Evolutionary conservation across 2,113 vertebrate genomes (phyloP).

Genomic region (Oncorhynchus keta): DNA sequence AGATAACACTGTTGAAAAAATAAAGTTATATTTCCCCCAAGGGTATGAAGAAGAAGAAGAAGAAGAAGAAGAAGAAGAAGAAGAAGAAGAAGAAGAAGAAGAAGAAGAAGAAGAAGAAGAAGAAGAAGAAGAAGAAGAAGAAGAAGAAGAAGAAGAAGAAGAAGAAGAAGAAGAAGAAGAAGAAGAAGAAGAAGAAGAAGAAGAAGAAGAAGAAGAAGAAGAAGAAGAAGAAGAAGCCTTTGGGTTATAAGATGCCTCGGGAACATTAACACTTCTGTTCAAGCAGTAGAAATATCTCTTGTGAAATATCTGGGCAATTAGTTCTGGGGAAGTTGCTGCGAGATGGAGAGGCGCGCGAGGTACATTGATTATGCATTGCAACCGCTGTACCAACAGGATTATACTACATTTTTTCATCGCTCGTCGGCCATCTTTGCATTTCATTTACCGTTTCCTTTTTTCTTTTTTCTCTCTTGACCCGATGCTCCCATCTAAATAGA

Average conservation of each 20-base stretch:
- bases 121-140: too few relatives aligned
- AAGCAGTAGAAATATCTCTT: background rate
- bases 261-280: background rate
- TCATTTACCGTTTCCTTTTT: constrained; percentile 9
- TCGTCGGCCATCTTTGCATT: constrained; percentile 36
- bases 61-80: too few relatives aligned
- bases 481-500: background rate
- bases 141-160: too few relatives aligned
- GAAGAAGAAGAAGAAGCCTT: background rate
- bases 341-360: constrained; percentile 19
- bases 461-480: too few relatives aligned
- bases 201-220: too few relatives aligned
- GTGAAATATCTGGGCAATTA: constrained; percentile 45
- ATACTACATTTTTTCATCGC: constrained; percentile 12
- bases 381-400: constrained; percentile 52
- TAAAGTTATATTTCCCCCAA: background rate
- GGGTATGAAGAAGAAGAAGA: background rate
- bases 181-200: too few relatives aligned
- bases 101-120: too few relatives aligned
- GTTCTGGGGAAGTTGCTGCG: constrained; percentile 47
- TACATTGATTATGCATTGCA: constrained; percentile 43
- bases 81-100: too few relatives aligned
- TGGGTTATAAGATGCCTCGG: constrained; percentile 6
- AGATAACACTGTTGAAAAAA: background rate
- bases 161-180: too few relatives aligned